Evolutionary conservation across 1,140 invertebrate species (phyloP), one percentile per base, ranked within the genome.

Genomic region (Vanessa atalanta): DNA sequence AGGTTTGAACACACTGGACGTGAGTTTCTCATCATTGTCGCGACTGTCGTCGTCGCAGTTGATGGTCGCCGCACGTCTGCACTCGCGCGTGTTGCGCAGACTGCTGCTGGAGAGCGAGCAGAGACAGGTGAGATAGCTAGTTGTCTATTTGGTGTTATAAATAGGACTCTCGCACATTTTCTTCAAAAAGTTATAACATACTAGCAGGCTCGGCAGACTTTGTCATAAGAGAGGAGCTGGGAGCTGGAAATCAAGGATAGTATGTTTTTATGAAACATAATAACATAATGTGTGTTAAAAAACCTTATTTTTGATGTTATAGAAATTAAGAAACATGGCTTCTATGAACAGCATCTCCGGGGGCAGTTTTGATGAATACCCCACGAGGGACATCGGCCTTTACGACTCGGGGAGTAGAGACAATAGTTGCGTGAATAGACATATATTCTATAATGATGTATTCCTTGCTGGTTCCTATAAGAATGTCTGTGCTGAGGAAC

Each of bases 101-200:
- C 60, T 82, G n/a, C 65, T 78, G n/a, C 53, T 68, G 15, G 80
- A 82, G 63, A 66, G 65, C 57, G 67, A 63, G 9, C 23, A 71
- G 16, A 64, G 79, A 12, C 67, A 70, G 75, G 79, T 81, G 20
- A 75, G 70, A 16, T 43, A 20, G 50, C 50, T 50, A 14, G n/a
- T 47, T 31, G 26, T 31, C 26, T 6, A 31, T 31, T 31, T 31
- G 26, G 26, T 31, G 26, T 0, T 31, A 31, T 4, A 31, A 31
- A 20, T 20, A 20, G 20, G 20, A 20, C 20, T 20, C 20, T 20
- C 20, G 20, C 20, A 20, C 20, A 20, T 20, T 20, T 20, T 20
- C 20, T 20, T 20, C 20, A 20, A 20, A 20, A 20, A 20, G n/a
- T 20, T 20, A 20, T 20, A 20, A 20, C 0, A 20, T 20, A 20